Base-by-base conservation (phyloP, 2,888 invertebrate genomes). In the Empis livida region DNA sequence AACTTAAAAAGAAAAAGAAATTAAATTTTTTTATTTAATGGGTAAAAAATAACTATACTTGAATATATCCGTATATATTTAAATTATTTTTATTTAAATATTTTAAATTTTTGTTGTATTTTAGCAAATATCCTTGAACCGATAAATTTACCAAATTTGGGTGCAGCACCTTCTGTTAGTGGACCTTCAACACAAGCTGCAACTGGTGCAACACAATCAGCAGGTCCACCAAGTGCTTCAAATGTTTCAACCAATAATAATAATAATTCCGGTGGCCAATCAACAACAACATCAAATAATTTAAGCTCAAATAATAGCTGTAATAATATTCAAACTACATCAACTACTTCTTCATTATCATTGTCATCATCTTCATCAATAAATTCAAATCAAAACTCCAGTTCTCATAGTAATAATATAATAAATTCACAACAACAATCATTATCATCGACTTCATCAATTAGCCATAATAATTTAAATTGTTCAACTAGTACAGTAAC, bases 111-210 rank as follows among this genome's bases (percentile, higher is more conserved):
- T 27, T 41, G 9, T 41, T 49, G 9, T 8, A 23, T 41, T 37
- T 44, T 48, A 59, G 60, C 61, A 53, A 68, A 68, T 53, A 61
- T 68, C 39, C 61, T 68, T 77, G 89, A 88, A 65, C 81, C 86
- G 58, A 83, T 79, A 71, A 77, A 77, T 62, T 72, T 73, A 63
- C 73, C 61, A 67, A 62, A 60, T 49, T 71, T 61, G 66, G 73
- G 63, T 68, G 59, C 54, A 58, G 61, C 59, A n/a, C 61, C 61
- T 31, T 53, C 57, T 31, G 54, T 54, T 43, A 54, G 52, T 47
- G 58, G 58, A 43, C 52, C 58, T 16, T 59, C 53, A 46, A 44
- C 44, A 55, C 52, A 49, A 16, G 51, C 54, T 15, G 49, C 53
- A 1, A 50, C 54, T 6, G 51, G 51, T 14, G 54, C 53, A 37